Evolutionary conservation across 2,888 invertebrate species (phyloP), one percentile per base, ranked within the genome.

Genomic region (Pantelozetes paolii): DNA sequence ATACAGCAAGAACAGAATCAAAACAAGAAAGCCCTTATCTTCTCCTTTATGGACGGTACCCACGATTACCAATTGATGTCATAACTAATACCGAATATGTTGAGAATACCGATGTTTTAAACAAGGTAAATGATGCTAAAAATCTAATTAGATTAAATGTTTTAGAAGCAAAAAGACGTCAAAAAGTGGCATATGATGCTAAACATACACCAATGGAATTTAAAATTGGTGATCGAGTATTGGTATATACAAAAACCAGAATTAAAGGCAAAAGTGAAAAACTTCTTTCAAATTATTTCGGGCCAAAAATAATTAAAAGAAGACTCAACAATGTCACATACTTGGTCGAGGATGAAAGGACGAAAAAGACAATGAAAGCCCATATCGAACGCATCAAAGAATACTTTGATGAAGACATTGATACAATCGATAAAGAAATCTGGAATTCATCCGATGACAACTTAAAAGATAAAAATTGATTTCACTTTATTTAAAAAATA

Each of bases 1-100:
- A 78, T 54, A 32, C 64, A 0, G 20, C 71, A 15, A n/a, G 1
- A 20, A 48, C 71, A 18, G 13, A 18, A 5, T 3, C 64, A 0
- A 71, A 45, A 2, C 3, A n/a, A 50, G 30, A 50, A 11, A 20
- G 30, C 18, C 74, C 74, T 13, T 40, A n/a, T 15, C 28, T 11
- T 2, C 26, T 74, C 0, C 11, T 48, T 2, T 74, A 62, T 26
- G 40, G 67, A 8, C 11, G 64, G 2, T 30, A 64, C n/a, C 20
- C 71, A 8, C 6, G 15, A 9, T 18, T 40, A 5, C 67, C 67
- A 2, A 32, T 36, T 23, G 67, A 67, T 23, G 6, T 0, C 1
- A 32, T 18, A 32, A 32, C 32, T 28, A 59, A 11, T 5, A 26
- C 54, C 45, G 2, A 6, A 45, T 23, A 23, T 54, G 2, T 54